phyloP scores from a whole-genome alignment of 2,888 invertebrate genomes.

The Hydrotaea diabolus region DNA sequence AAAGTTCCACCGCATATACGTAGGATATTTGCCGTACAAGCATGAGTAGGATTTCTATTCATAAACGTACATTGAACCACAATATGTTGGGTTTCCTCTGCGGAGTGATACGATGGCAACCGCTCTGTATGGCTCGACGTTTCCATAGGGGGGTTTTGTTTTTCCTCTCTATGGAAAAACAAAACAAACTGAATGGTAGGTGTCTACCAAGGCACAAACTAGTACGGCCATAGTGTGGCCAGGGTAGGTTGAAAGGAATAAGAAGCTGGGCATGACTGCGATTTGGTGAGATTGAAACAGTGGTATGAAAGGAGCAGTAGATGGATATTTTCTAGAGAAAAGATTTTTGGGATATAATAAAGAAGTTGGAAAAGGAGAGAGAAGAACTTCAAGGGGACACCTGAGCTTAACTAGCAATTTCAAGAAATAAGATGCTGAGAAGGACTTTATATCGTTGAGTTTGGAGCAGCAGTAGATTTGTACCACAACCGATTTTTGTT shows the following conservation, averaged over 20 bases:
- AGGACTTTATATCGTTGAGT: too few relatives aligned
- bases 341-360: too few relatives aligned
- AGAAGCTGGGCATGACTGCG: not conserved
- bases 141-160: not conserved
- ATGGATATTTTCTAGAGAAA: too few relatives aligned
- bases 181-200: not conserved
- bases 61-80: constrained; percentile 55
- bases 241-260: not conserved
- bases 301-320: too few relatives aligned
- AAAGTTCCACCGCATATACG: not conserved
- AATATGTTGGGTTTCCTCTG: not conserved
- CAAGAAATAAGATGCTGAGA: too few relatives aligned
- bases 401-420: too few relatives aligned
- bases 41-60: constrained; percentile 36
- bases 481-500: too few relatives aligned
- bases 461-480: too few relatives aligned
- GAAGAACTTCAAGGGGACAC: too few relatives aligned
- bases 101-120: not conserved
- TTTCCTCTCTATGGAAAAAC: not conserved
- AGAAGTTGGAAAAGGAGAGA: too few relatives aligned
- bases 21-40: too few relatives aligned
- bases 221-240: not conserved
- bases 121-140: not conserved
- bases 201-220: too few relatives aligned
- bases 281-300: not conserved